A percentile compares a stretch with the other conserved stretches of the same genome.
phyloP scores from a whole-genome alignment of 2,888 invertebrate species.

The Drosophila formosana region DNA sequence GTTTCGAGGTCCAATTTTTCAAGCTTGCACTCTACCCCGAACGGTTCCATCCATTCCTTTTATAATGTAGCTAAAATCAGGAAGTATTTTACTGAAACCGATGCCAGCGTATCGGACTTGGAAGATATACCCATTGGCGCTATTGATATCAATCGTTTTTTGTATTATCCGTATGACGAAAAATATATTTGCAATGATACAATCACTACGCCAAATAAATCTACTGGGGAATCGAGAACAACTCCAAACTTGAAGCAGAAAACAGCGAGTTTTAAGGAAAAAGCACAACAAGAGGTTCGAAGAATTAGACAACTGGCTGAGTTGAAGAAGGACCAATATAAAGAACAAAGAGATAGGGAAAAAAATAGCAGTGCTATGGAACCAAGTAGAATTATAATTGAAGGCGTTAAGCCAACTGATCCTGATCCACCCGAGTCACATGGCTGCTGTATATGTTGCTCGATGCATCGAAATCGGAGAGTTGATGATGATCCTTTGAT shows the following conservation, averaged over 20 bases:
- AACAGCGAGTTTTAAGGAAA: neutral
- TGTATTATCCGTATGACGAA: conserved; percentile 27
- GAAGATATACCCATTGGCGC: conserved; percentile 7
- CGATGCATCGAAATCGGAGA: conserved; percentile 12
- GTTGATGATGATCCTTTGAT: conserved; percentile 43
- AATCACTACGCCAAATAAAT: neutral
- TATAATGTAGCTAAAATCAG: neutral
- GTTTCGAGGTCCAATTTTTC: neutral
- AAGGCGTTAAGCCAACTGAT: neutral
- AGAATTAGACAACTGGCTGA: neutral
- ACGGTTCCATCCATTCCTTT: neutral
- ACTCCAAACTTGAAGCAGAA: neutral
- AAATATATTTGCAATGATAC: neutral
- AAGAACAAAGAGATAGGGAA: neutral
- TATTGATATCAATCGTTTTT: conserved; percentile 6
- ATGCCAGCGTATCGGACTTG: neutral
- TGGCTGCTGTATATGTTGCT: conserved; percentile 44
- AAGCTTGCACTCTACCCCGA: neutral
- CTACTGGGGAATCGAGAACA: neutral
- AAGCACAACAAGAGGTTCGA: neutral
- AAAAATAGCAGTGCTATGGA: neutral
- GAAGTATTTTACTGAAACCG: neutral
- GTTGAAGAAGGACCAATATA: neutral
- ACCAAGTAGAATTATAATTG: neutral
- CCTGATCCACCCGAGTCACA: no score